Evolutionary conservation across 2,113 vertebrate species (phyloP), one percentile per base, ranked within the genome.

Genomic region (Etia nguti): DNA sequence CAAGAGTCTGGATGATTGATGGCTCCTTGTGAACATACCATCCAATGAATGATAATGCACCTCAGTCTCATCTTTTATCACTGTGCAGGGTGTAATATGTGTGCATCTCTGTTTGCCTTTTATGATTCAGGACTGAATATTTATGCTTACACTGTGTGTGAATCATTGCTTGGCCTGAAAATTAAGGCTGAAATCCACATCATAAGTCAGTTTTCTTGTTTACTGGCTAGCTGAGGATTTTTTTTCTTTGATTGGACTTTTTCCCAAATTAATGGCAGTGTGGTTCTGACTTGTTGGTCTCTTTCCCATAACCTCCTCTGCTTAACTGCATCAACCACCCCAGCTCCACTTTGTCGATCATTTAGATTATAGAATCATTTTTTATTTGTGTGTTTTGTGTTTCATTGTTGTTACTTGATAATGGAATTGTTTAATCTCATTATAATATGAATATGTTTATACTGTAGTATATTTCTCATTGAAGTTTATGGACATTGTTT

Each of bases 1-100:
- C 22, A 79, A 57, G 60, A 82, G 80, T 55, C 26, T 57, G 41
- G 10, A 4, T 86, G 85, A 92, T 79, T 75, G 85, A 90, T 43
- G 70, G 79, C 79, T 87, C 31, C 36, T 52, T 41, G 43, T 34
- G 46, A 79, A 55, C 56, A 46, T 12, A 29, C 11, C 8, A 9
- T 38, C 80, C 85, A 62, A 26, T 83, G 50, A 81, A 48, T 48
- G 20, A 81, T 80, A 65, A 87, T 55, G 43, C 10, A 16, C 41
- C 26, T 29, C 15, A 1, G 36, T 43, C 26, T 79, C 29, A 24
- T 81, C 55, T 75, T 75, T 80, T 34, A 65, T 84, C 79, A 41
- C 22, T 4, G 12, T 55, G 80, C 55, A 54, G 48, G 38, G 54
- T 50, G 26, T 50, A 31, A 26, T 29, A 29, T 31, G 41, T 70